These are phyloP conservation scores for Alethe diademata DNA, from an alignment of 2,113 vertebrate species.

Conservation along the genomic window DNA sequence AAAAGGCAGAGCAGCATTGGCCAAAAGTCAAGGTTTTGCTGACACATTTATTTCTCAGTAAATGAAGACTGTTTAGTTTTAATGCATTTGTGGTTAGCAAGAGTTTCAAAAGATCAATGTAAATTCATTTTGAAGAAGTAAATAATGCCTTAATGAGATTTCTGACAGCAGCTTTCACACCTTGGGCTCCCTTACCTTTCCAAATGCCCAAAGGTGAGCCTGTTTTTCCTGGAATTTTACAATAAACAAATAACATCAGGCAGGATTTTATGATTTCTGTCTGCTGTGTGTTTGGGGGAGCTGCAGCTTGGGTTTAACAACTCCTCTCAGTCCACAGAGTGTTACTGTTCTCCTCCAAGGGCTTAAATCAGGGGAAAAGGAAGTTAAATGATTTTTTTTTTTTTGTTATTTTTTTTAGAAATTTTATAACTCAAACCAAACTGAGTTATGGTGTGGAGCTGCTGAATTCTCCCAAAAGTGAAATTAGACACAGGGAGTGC, in stretches of 20 bases:
- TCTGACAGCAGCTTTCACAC: conserved; percentile 76
- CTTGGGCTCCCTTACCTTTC: conserved; percentile 66
- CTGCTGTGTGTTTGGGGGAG: conserved; percentile 54
- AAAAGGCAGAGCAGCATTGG: conserved; percentile 78
- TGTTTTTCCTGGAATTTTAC: conserved; percentile 38
- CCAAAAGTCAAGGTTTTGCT: conserved; percentile 79
- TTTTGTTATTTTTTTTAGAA: not conserved
- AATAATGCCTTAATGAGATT: conserved; percentile 79
- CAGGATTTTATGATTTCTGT: conserved; percentile 69
- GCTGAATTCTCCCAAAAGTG: not conserved
- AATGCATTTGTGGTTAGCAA: conserved; percentile 84
- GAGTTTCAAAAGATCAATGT: conserved; percentile 82
- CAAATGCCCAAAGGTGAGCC: conserved; percentile 60
- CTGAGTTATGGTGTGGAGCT: not conserved
- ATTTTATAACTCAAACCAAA: not conserved
- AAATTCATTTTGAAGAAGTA: conserved; percentile 79
- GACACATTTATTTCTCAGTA: conserved; percentile 82
- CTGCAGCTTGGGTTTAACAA: conserved; percentile 37
- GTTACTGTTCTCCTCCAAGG: conserved; percentile 39
- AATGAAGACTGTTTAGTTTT: conserved; percentile 84
- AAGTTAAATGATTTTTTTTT: not conserved
- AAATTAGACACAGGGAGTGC: not conserved
- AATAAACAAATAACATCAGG: conserved; percentile 49
- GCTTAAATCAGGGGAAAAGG: not conserved
- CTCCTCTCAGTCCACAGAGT: conserved; percentile 16